Conservation (phyloP, 2,113 vertebrate genomes). For the Microtus oregoni region DNA sequence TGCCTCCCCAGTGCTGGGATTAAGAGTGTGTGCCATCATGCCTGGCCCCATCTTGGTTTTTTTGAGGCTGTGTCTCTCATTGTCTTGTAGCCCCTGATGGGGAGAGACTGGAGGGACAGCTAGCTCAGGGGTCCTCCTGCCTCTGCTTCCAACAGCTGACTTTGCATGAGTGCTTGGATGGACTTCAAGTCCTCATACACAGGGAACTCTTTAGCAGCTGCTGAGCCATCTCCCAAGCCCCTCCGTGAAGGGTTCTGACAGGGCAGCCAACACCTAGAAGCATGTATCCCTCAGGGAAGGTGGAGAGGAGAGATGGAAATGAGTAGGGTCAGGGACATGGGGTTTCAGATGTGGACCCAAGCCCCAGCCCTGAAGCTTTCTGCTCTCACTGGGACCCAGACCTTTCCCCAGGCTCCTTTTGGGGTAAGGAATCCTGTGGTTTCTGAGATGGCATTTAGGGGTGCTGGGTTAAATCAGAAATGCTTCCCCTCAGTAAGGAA, state of each 20-base stretch:
- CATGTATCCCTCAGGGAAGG: neutral
- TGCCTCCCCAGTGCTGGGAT: too few relatives aligned
- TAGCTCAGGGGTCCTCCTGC: too few relatives aligned
- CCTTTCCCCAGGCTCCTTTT: neutral
- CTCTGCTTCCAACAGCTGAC: neutral
- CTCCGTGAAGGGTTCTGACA: neutral
- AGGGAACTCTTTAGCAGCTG: neutral
- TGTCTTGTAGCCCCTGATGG: too few relatives aligned
- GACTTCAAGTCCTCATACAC: neutral
- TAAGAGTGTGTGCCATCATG: neutral
- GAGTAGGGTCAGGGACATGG: too few relatives aligned
- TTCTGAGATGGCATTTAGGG: rapidly evolving
- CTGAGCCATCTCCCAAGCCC: neutral
- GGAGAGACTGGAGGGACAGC: neutral
- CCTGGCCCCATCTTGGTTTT: neutral
- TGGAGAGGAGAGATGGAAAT: rapidly evolving
- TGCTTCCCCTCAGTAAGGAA: constrained; percentile 77
- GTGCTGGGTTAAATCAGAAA: neutral
- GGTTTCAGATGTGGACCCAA: neutral
- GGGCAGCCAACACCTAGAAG: neutral
- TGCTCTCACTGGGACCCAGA: rapidly evolving
- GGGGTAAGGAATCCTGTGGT: neutral
- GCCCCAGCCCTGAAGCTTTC: neutral
- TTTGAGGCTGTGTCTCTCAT: neutral
- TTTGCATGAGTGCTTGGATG: neutral